Percentiles rank a stretch among this genome's conserved stretches.
These are phyloP conservation scores for Rhinoptilus africanus DNA, from an alignment of 2,113 vertebrate species.

Conservation along the genomic window DNA sequence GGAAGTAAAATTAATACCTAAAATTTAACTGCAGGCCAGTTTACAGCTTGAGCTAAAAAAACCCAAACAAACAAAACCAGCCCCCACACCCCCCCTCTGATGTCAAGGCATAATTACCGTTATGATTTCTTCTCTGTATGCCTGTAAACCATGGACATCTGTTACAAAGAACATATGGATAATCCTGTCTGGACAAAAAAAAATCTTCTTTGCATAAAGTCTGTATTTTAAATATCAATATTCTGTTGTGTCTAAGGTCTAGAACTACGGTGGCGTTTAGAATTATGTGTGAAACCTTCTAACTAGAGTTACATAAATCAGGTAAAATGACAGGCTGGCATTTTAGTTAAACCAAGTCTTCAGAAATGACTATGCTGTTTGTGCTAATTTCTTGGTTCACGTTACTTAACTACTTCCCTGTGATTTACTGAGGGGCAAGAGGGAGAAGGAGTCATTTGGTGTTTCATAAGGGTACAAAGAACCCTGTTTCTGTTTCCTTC, in stretches of 20 bases:
- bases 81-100: too few species aligned
- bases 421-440: slow-evolving; percentile 18
- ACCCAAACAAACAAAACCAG: too few species aligned
- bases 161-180: background rate
- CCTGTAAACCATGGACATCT: background rate
- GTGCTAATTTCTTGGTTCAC: background rate
- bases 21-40: background rate
- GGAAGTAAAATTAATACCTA: background rate
- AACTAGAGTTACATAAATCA: background rate
- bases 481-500: background rate
- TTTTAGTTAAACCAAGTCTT: slow-evolving; percentile 10
- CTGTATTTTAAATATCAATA: background rate
- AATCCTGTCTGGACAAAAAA: background rate
- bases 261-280: background rate
- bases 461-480: slow-evolving; percentile 20
- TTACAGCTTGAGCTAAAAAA: background rate
- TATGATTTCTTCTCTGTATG: background rate
- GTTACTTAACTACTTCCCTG: background rate
- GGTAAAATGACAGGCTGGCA: background rate
- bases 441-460: background rate
- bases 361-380: background rate
- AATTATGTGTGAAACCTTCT: background rate
- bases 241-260: background rate
- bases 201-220: background rate
- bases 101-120: background rate